Conservation (phyloP, 2,797 vertebrate species). For the Hipposideros larvatus region DNA sequence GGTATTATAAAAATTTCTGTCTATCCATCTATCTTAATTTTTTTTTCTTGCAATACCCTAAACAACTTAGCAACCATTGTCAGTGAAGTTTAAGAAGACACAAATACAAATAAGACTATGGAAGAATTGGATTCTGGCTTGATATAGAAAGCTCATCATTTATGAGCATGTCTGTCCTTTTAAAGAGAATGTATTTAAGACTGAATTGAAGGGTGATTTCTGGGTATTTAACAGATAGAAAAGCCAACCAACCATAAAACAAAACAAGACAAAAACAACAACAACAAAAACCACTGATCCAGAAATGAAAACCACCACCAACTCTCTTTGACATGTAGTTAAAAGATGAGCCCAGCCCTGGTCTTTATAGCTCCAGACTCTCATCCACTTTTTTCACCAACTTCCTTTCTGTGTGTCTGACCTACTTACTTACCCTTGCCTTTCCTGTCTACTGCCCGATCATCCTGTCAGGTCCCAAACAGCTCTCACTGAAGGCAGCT, state of each 20-base stretch:
- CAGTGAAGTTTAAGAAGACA: slow-evolving; percentile 62
- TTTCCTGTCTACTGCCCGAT: not conserved
- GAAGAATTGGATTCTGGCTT: slow-evolving; percentile 35
- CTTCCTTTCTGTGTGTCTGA: not conserved
- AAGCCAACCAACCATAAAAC: not conserved
- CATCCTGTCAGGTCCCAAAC: not conserved
- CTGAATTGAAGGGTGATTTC: slow-evolving; percentile 19
- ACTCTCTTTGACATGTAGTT: not conserved
- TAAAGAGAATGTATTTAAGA: slow-evolving; percentile 31
- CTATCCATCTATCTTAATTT: not conserved
- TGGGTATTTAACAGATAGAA: slow-evolving; percentile 38
- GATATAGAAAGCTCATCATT: slow-evolving; percentile 31
- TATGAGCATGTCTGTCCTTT: slow-evolving; percentile 18
- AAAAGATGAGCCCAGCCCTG: not conserved
- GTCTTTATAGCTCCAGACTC: fast-evolving
- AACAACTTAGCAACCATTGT: slow-evolving; percentile 33
- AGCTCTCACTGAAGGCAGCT: not conserved
- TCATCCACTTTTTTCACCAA: not conserved
- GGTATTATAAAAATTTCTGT: slow-evolving; percentile 59
- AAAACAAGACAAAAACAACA: not conserved
- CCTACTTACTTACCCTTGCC: not conserved
- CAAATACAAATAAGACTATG: slow-evolving; percentile 25
- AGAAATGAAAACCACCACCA: not conserved
- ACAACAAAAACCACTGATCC: not conserved
- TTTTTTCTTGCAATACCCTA: slow-evolving; percentile 6